A percentile compares a stretch with the other conserved stretches of the same genome.
These are phyloP conservation scores for Saccostrea cuccullata DNA, from an alignment of 1,140 invertebrate genomes.

Conservation along the genomic window DNA sequence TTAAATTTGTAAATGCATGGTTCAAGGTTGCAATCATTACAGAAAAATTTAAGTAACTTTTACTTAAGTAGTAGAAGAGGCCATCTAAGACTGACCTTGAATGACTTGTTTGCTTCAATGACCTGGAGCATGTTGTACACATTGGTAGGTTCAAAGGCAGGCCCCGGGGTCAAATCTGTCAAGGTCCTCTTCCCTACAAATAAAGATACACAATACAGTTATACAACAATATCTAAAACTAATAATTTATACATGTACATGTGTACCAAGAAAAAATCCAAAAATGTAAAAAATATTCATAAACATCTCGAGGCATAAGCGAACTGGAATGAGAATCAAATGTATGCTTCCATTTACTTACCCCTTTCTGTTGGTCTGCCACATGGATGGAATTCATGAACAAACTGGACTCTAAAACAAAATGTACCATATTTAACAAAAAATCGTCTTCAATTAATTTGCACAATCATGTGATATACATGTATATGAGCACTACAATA, in stretches of 20 bases:
- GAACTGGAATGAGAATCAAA: too few relatives aligned
- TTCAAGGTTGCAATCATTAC: too few relatives aligned
- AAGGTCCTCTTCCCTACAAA: constrained; percentile 43
- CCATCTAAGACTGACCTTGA: constrained; percentile 62
- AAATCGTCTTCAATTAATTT: background rate
- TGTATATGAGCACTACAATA: background rate
- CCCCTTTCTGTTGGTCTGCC: constrained; percentile 41
- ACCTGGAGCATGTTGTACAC: constrained; percentile 89
- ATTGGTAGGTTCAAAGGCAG: constrained; percentile 89
- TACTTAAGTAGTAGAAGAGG: too few relatives aligned
- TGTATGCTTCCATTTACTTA: background rate
- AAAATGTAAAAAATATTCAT: too few relatives aligned
- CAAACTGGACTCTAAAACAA: constrained; percentile 82
- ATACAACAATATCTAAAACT: too few relatives aligned
- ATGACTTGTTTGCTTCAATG: constrained; percentile 82
- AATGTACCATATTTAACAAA: constrained; percentile 31
- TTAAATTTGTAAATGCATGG: too few relatives aligned
- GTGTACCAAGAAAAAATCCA: too few relatives aligned
- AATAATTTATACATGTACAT: too few relatives aligned
- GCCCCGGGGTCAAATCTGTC: constrained; percentile 78
- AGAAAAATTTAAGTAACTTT: too few relatives aligned
- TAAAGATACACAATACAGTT: background rate
- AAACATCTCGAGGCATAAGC: too few relatives aligned
- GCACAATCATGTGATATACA: background rate
- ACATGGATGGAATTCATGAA: constrained; percentile 72